Conservation (phyloP, 2,113 vertebrate genomes). For the Alethe diademata region DNA sequence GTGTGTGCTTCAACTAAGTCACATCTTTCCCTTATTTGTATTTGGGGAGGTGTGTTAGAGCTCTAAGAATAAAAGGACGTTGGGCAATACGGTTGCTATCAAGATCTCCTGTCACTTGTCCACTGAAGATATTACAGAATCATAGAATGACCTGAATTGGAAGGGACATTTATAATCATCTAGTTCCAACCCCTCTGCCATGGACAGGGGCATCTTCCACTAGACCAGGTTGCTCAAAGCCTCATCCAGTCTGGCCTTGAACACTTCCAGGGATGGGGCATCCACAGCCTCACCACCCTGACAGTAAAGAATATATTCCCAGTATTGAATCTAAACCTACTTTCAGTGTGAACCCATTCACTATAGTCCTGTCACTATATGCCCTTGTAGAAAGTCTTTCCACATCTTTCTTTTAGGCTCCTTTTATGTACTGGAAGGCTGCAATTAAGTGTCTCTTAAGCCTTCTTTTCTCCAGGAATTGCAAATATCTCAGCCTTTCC, state of each 20-base stretch:
- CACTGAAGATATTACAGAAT: neutral
- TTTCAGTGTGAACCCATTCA: neutral
- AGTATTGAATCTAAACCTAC: neutral
- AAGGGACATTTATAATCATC: neutral
- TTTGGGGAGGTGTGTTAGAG: neutral
- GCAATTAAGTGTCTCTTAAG: neutral
- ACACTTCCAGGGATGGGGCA: neutral
- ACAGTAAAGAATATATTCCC: neutral
- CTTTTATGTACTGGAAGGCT: neutral
- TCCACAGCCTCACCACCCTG: neutral
- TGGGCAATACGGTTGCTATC: neutral
- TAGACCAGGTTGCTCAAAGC: neutral
- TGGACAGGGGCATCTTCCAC: neutral
- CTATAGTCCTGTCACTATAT: neutral
- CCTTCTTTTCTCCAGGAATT: neutral
- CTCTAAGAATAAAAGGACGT: neutral
- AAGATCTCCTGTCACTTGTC: neutral
- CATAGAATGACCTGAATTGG: neutral
- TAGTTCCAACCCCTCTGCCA: neutral
- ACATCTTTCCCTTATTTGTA: neutral
- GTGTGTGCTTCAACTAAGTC: neutral
- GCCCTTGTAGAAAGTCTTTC: neutral
- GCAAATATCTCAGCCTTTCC: neutral
- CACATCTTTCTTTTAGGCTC: neutral
- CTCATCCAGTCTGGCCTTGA: neutral